These are phyloP conservation scores for Ariopsis seemanni DNA, from an alignment of 2,113 vertebrate species.

Conservation along the genomic window DNA sequence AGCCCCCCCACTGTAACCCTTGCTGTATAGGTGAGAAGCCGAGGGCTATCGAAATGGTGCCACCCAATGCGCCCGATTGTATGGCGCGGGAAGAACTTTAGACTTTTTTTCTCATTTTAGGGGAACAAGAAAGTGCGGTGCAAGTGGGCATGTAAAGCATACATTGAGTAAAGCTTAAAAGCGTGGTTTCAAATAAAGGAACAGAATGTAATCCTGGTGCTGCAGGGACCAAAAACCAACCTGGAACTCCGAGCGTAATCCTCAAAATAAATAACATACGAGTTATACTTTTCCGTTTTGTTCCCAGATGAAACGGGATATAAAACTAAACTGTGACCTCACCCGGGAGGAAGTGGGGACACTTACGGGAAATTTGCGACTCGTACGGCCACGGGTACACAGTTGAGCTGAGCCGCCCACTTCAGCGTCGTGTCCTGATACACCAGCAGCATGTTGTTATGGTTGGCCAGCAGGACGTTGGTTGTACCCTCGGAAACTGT, in stretches of 20 bases:
- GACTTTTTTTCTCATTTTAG: neutral
- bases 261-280: conserved; percentile 23
- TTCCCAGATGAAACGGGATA: conserved; percentile 6
- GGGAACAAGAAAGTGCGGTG: neutral
- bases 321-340: conserved; percentile 25
- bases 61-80: too few species aligned
- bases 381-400: conserved; percentile 81
- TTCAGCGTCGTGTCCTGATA: conserved; percentile 92
- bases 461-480: conserved; percentile 88
- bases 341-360: neutral
- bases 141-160: neutral
- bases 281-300: conserved; percentile 16
- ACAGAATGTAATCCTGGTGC: neutral
- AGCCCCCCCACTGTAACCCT: too few species aligned
- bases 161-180: neutral
- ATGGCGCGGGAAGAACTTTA: too few species aligned
- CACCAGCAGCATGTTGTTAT: conserved; percentile 86
- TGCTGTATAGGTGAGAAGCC: too few species aligned
- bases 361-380: conserved; percentile 89
- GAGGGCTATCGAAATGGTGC: too few species aligned
- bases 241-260: neutral
- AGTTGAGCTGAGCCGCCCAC: conserved; percentile 90
- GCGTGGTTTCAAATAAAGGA: conserved; percentile 11
- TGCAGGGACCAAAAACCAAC: conserved; percentile 13
- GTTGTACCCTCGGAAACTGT: conserved; percentile 86